These are phyloP conservation scores for Catostylus mosaicus DNA, from an alignment of 30 jellyfish, hydroid and myxozoan species.

Conservation along the genomic window DNA sequence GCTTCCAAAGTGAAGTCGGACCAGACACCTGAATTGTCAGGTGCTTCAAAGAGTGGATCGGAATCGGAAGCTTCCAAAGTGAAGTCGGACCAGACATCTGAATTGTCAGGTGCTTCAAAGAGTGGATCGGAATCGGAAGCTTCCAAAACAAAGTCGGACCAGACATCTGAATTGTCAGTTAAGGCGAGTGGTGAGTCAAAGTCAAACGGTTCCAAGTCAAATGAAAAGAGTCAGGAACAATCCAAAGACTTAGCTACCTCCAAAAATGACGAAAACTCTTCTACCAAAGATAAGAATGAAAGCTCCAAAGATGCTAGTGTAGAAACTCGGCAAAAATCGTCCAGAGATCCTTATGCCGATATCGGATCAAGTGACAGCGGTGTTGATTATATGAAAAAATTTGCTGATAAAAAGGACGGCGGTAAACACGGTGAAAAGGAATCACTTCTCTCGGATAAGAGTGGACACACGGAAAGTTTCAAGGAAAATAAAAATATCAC, in stretches of 20 bases:
- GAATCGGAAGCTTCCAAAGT: too few species aligned
- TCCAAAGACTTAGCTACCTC: not conserved
- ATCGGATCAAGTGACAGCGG: constrained; percentile 41
- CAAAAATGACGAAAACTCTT: not conserved
- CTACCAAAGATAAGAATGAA: not conserved
- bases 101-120: not conserved
- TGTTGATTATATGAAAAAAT: constrained; percentile 24
- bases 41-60: too few species aligned
- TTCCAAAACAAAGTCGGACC: not conserved
- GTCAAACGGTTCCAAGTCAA: not conserved
- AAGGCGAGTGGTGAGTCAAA: constrained; percentile 1
- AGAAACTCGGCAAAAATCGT: not conserved
- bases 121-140: not conserved
- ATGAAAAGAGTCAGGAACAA: not conserved
- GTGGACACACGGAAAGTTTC: not conserved
- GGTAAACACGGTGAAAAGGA: constrained; percentile 8
- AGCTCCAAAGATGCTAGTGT: not conserved
- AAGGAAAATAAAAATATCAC: not conserved
- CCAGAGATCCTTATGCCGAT: constrained; percentile 33
- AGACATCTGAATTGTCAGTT: not conserved
- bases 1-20: too few species aligned
- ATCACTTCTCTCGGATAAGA: not conserved
- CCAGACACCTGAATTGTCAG: too few species aligned
- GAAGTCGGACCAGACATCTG: too few species aligned
- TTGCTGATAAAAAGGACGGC: constrained; percentile 1